These are phyloP conservation scores for Acleris holmiana DNA, from an alignment of 2,888 invertebrate genomes.

Conservation along the genomic window DNA sequence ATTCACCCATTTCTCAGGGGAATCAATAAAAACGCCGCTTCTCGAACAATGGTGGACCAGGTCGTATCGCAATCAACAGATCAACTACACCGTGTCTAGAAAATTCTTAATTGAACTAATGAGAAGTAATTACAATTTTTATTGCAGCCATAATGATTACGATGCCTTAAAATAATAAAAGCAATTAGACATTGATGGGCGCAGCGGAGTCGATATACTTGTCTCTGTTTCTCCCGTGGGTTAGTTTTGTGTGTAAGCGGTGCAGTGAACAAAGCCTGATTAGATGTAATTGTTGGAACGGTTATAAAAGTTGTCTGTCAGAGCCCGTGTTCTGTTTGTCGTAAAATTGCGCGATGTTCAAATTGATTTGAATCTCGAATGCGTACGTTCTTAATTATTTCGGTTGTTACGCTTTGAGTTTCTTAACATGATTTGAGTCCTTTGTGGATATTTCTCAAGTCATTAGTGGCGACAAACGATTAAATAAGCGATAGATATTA, in stretches of 20 bases:
- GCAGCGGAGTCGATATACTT: slow-evolving; percentile 65
- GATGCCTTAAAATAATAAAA: slow-evolving; percentile 85
- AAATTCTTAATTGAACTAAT: slow-evolving; percentile 85
- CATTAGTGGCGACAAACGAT: neutral
- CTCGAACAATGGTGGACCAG: slow-evolving; percentile 62
- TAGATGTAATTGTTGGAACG: slow-evolving; percentile 83
- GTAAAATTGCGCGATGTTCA: slow-evolving; percentile 76
- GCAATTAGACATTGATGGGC: slow-evolving; percentile 83
- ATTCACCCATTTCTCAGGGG: slow-evolving; percentile 67
- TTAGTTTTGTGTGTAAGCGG: slow-evolving; percentile 52
- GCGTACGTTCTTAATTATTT: slow-evolving; percentile 14
- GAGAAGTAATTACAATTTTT: slow-evolving; percentile 85
- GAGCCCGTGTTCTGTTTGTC: slow-evolving; percentile 80
- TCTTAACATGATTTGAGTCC: neutral
- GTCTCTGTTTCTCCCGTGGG: slow-evolving; percentile 61
- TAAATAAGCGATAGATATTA: neutral
- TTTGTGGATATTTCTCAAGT: neutral
- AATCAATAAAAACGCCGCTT: slow-evolving; percentile 68
- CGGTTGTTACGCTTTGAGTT: neutral
- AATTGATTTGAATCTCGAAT: slow-evolving; percentile 42
- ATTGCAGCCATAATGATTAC: slow-evolving; percentile 83
- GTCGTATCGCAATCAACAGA: slow-evolving; percentile 78
- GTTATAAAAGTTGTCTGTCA: slow-evolving; percentile 82
- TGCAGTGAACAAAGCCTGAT: slow-evolving; percentile 62
- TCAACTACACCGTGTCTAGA: slow-evolving; percentile 81